These are phyloP conservation scores for Cyclargus thomasi DNA, from an alignment of 1,140 invertebrate species.

Conservation along the genomic window DNA sequence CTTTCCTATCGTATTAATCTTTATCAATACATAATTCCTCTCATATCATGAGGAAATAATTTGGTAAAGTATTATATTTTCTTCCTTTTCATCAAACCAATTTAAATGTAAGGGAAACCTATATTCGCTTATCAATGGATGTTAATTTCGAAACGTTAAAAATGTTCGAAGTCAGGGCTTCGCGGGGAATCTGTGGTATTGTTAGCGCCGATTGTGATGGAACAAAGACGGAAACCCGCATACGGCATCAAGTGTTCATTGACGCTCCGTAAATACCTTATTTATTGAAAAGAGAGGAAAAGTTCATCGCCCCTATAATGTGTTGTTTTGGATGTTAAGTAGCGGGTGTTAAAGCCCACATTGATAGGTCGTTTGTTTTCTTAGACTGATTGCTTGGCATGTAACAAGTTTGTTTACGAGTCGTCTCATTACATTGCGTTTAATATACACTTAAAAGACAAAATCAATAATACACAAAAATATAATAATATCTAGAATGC, in stretches of 20 bases:
- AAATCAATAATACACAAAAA: neutral
- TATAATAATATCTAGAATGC: neutral
- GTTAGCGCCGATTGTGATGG: constrained; percentile 5
- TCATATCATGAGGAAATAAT: no score
- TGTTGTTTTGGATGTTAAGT: neutral
- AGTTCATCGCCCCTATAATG: neutral
- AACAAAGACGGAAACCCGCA: constrained; percentile 19
- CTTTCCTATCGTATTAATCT: no score
- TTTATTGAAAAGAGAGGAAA: neutral
- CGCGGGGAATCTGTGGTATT: neutral
- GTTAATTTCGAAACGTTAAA: neutral
- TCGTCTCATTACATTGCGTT: no score
- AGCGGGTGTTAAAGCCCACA: neutral
- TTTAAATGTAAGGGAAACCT: neutral
- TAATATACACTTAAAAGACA: no score
- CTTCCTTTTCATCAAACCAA: no score
- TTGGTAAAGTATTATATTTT: no score
- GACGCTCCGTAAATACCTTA: neutral
- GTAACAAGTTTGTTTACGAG: neutral
- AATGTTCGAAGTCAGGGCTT: constrained; percentile 5
- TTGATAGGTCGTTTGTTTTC: neutral
- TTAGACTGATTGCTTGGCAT: neutral
- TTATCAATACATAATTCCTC: no score
- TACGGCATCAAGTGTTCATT: constrained; percentile 14
- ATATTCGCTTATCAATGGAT: neutral